These are phyloP conservation scores for Anas platyrhynchos DNA, from an alignment of 2,113 vertebrate species.

Conservation along the genomic window DNA sequence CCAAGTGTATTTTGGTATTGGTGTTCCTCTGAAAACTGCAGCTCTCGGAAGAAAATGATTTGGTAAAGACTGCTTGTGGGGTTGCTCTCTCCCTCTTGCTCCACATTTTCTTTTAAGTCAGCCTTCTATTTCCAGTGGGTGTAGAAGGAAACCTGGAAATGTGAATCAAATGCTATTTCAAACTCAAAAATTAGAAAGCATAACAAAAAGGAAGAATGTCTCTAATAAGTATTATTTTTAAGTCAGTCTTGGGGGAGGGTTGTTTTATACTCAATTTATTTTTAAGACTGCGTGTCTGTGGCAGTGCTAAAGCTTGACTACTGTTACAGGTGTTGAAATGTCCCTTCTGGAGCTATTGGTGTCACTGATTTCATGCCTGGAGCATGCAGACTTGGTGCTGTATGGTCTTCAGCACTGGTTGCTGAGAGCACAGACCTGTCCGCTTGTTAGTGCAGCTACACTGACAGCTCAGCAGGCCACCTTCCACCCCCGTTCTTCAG, in stretches of 20 bases:
- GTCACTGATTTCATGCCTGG: not conserved
- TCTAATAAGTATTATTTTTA: not conserved
- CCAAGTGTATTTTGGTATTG: not conserved
- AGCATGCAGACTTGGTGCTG: fast-evolving
- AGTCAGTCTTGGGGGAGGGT: fast-evolving
- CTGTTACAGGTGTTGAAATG: not conserved
- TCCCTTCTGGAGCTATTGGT: not conserved
- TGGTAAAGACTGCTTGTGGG: not conserved
- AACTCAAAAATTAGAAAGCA: not conserved
- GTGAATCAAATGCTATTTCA: not conserved
- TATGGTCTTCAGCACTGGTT: too few relatives aligned
- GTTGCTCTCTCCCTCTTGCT: not conserved
- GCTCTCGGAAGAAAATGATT: not conserved
- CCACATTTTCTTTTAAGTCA: not conserved
- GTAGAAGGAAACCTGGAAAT: not conserved
- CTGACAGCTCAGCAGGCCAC: not conserved
- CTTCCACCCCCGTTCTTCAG: not conserved
- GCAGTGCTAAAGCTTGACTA: not conserved
- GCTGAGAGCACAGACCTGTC: not conserved
- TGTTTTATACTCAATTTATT: not conserved
- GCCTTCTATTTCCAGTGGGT: not conserved
- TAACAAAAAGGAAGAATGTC: not conserved
- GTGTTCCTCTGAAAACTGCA: not conserved
- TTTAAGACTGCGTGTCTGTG: not conserved
- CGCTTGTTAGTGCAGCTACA: fast-evolving